Base-by-base conservation (phyloP, 2,113 vertebrate genomes). In the Panthera leo region DNA sequence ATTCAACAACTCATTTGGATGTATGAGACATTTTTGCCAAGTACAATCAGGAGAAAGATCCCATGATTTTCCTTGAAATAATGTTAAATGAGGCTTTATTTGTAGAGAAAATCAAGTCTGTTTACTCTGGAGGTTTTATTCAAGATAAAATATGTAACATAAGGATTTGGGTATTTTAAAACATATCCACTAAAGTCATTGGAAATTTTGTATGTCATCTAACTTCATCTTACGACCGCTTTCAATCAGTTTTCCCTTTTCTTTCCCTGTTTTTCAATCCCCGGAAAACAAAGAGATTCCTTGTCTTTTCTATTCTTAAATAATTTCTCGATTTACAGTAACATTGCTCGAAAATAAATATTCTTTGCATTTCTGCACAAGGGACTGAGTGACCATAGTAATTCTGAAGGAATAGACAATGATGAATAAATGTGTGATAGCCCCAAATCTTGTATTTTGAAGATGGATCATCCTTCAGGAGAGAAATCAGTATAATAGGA, bases 361-460 rank as follows among this genome's bases (percentile, higher is more conserved):
- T 55, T 42, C 3, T 71, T 90, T 89, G 27, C 83, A 63, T 0
- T 85, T 45, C 48, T 80, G 19, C 34, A 75, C 82, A 70, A 90
- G 67, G 68, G 73, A 83, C 75, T 61, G 39, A 53, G 39, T 94
- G 70, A 51, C 36, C 39, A 80, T 31, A 80, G 19, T 75, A 82
- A 96, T 97, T 86, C n/a, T 71, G 8, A 85, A 94, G 93, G 71
- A 91, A 73, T 34, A 85, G 36, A 61, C 25, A 94, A 53, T 82
- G n/a, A 80, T 89, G 19, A 75, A 83, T 75, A 91, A 27, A 85
- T 63, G 0, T 61, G 58, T 61, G 53, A 71, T 3, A 68, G 16
- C 51, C 11, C 91, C 51, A 67, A 63, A 13, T 84, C 11, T 9
- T 79, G 0, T 96, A 58, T 80, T 91, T 93, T 95, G 51, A 85